phyloP scores from a whole-genome alignment of 2,797 vertebrate genomes.

The Esox masquinongy region DNA sequence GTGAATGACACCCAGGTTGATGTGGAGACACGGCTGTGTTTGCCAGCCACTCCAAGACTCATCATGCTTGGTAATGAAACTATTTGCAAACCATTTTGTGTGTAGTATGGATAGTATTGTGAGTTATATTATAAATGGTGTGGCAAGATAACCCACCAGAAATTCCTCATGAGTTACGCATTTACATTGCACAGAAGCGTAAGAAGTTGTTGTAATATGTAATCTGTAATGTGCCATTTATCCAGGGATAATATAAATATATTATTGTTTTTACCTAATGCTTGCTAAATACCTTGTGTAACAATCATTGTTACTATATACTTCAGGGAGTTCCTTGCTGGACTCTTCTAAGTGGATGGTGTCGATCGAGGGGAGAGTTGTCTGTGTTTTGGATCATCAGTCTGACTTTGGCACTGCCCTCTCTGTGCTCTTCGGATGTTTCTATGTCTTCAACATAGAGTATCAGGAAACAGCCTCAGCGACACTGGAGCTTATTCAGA shows the following conservation, averaged over 20 bases:
- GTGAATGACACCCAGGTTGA: neutral
- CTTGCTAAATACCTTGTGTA: neutral
- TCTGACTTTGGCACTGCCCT: neutral
- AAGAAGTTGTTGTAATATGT: neutral
- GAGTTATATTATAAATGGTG: neutral
- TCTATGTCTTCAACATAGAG: neutral
- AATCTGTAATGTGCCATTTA: neutral
- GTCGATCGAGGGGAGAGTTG: neutral
- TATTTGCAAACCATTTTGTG: neutral
- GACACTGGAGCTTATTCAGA: neutral
- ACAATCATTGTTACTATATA: neutral
- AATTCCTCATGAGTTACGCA: neutral
- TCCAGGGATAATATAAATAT: neutral
- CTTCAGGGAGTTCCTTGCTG: slow-evolving; percentile 3
- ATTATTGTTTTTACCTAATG: neutral
- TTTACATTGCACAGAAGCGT: neutral
- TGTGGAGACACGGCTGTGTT: neutral
- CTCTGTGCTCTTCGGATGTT: neutral
- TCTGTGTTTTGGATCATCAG: neutral
- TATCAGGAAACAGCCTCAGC: neutral
- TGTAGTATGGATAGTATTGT: neutral
- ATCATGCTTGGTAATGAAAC: slow-evolving; percentile 1
- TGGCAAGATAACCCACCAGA: neutral
- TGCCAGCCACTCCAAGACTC: neutral
- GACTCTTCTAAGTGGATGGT: neutral